Evolutionary conservation across 1,140 invertebrate genomes (phyloP).

Genomic region (Bicyclus anynana): DNA sequence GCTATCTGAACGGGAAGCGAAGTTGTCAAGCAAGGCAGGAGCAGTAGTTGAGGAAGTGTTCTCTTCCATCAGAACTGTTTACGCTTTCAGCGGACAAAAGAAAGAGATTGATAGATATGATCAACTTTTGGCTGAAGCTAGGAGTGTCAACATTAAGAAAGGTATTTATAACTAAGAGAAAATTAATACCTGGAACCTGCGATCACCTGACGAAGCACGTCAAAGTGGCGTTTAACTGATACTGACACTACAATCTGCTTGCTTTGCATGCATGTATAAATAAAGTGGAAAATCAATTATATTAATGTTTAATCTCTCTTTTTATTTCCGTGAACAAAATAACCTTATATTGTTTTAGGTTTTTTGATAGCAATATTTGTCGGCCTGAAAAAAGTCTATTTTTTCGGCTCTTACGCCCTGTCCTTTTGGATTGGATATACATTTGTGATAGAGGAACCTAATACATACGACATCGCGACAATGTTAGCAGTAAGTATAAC

Average conservation of each 20-base stretch:
- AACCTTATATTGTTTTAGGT: too few species aligned
- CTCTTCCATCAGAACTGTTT: constrained; percentile 86
- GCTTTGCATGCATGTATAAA: too few species aligned
- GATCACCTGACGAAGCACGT: too few species aligned
- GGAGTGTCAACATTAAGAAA: constrained; percentile 82
- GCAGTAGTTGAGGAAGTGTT: constrained; percentile 89
- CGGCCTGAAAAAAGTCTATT: constrained; percentile 21
- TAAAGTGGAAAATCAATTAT: too few species aligned
- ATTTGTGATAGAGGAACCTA: constrained; percentile 25
- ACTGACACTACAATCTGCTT: too few species aligned
- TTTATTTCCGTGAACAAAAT: too few species aligned
- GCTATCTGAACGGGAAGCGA: constrained; percentile 79
- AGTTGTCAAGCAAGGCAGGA: constrained; percentile 85
- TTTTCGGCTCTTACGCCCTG: constrained; percentile 18
- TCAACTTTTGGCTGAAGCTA: constrained; percentile 78
- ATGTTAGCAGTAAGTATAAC: constrained; percentile 25
- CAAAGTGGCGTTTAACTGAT: too few species aligned
- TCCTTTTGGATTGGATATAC: constrained; percentile 31
- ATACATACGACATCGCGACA: constrained; percentile 27
- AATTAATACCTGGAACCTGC: too few species aligned
- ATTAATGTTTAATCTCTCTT: too few species aligned
- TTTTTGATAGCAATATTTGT: constrained; percentile 26
- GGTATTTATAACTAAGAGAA: too few species aligned
- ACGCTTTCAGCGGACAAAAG: constrained; percentile 88
- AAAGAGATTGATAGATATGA: constrained; percentile 84